Evolutionary conservation across 2,113 vertebrate species (phyloP).

Genomic region (Aegotheles bennettii): DNA sequence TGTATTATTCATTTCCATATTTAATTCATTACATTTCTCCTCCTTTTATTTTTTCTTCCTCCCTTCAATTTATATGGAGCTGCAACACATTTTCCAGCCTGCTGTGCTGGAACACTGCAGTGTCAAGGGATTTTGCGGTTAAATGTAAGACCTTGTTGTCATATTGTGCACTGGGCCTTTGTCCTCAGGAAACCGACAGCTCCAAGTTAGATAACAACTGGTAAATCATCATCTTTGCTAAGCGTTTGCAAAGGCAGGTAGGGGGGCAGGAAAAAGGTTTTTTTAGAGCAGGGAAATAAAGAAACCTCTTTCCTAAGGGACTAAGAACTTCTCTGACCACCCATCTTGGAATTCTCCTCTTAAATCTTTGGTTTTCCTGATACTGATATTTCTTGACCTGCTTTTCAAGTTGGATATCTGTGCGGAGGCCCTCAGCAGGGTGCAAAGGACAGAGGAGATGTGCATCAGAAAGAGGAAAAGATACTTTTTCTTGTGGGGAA

Average conservation of each 20-base stretch:
- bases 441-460: neutral
- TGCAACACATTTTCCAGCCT: conserved; percentile 60
- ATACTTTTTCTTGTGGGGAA: neutral
- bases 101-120: conserved; percentile 55
- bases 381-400: neutral
- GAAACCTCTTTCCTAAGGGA: neutral
- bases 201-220: conserved; percentile 57
- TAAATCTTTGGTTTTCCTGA: neutral
- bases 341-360: neutral
- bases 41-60: neutral
- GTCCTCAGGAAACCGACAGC: conserved; percentile 53
- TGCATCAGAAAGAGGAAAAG: neutral
- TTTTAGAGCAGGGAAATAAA: neutral
- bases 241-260: conserved; percentile 23
- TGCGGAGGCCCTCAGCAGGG: neutral
- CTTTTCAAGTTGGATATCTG: neutral
- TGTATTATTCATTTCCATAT: conserved; percentile 63
- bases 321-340: neutral
- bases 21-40: conserved; percentile 42
- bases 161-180: conserved; percentile 37
- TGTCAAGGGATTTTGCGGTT: conserved; percentile 38
- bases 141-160: conserved; percentile 50
- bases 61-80: neutral
- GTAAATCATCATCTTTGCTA: conserved; percentile 41
- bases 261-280: neutral